Percentiles rank a stretch among this genome's conserved stretches.
phyloP scores from a whole-genome alignment of 1,140 invertebrate species.

The Oscheius sp. region DNA sequence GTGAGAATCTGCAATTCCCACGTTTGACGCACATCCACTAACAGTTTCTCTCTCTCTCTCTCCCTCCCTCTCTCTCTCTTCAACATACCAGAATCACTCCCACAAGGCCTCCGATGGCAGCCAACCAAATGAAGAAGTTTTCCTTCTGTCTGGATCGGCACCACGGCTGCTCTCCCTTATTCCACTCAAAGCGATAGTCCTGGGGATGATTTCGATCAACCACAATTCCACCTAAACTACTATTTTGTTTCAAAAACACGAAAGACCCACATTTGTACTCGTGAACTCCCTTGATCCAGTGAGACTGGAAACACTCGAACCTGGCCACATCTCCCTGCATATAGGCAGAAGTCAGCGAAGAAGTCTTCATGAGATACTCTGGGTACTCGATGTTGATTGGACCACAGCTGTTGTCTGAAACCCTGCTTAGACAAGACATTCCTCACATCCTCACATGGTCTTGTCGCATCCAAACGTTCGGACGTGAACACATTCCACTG shows the following conservation, averaged over 20 bases:
- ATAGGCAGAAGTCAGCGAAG: conserved; percentile 55
- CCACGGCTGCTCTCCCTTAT: conserved; percentile 53
- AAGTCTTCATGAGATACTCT: conserved; percentile 57
- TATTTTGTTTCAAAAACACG: too few relatives aligned
- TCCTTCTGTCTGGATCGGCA: conserved; percentile 60
- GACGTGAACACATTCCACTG: conserved; percentile 54
- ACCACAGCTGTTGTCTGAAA: conserved; percentile 60
- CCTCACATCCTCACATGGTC: conserved; percentile 42
- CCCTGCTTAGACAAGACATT: not conserved
- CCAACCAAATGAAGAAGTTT: conserved; percentile 58
- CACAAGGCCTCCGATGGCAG: conserved; percentile 44
- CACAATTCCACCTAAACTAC: too few relatives aligned
- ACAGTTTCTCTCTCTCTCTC: too few relatives aligned
- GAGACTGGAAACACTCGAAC: conserved; percentile 60
- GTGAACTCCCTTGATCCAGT: conserved; percentile 54
- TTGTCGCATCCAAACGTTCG: conserved; percentile 49
- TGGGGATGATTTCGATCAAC: conserved; percentile 56
- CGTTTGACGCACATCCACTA: too few relatives aligned
- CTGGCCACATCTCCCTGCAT: conserved; percentile 53
- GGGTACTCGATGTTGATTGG: conserved; percentile 61
- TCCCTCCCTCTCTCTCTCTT: too few relatives aligned
- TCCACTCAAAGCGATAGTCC: conserved; percentile 61
- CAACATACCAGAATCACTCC: conserved; percentile 28
- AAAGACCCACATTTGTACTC: conserved; percentile 35
- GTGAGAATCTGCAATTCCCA: too few relatives aligned